Conservation (phyloP, 64 coral and sea anemone genomes). For the Pocillopora verrucosa region DNA sequence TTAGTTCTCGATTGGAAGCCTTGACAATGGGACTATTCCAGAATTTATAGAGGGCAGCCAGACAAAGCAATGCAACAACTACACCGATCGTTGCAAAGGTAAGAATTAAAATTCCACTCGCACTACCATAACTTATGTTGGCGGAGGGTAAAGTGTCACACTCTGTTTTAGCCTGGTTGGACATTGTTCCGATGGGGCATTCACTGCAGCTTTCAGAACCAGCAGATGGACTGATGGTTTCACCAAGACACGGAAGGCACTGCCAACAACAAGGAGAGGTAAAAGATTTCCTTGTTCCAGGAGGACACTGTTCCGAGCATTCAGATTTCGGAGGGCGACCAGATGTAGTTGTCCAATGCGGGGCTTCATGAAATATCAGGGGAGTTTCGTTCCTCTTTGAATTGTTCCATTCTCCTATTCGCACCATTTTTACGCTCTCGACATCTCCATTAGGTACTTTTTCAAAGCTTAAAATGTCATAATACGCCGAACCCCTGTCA, state of each 20-base stretch:
- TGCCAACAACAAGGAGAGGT: constrained; percentile 67
- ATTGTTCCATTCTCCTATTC: background rate
- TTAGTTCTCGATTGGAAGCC: constrained; percentile 68
- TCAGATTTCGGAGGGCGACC: constrained; percentile 39
- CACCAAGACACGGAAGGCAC: constrained; percentile 39
- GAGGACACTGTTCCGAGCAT: constrained; percentile 42
- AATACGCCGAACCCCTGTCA: constrained; percentile 9
- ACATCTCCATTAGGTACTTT: background rate
- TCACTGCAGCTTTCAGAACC: constrained; percentile 58
- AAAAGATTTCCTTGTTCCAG: constrained; percentile 43
- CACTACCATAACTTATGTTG: constrained; percentile 5
- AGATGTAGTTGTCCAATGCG: background rate
- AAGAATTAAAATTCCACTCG: constrained; percentile 19
- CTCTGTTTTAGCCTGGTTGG: constrained; percentile 12
- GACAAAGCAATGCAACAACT: background rate
- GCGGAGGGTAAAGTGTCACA: constrained; percentile 39
- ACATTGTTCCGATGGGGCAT: constrained; percentile 22
- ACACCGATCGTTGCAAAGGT: constrained; percentile 43
- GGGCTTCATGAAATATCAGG: background rate
- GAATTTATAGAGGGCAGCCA: constrained; percentile 33
- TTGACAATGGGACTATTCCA: constrained; percentile 70
- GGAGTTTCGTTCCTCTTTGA: background rate
- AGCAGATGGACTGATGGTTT: background rate
- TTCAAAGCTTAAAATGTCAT: constrained; percentile 36
- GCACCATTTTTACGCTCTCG: background rate